These are phyloP conservation scores for Pseudomugil gertrudae DNA, from an alignment of 2,797 vertebrate genomes.

Conservation along the genomic window DNA sequence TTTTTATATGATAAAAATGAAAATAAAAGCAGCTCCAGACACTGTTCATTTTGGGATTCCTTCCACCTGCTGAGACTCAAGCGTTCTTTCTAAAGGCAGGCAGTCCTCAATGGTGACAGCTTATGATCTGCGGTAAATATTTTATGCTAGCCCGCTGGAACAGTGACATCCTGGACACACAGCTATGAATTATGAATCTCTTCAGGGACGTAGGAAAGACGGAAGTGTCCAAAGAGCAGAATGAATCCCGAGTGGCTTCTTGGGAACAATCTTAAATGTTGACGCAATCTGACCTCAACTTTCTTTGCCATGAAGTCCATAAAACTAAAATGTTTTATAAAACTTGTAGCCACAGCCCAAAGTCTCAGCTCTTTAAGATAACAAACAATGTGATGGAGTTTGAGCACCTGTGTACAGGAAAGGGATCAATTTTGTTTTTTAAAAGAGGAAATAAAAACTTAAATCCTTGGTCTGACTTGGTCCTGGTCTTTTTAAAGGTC, in stretches of 20 bases:
- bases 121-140: conserved; percentile 83
- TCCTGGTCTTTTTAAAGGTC: background rate
- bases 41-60: conserved; percentile 69
- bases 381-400: background rate
- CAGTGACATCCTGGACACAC: conserved; percentile 76
- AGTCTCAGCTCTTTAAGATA: background rate
- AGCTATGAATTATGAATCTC: conserved; percentile 83
- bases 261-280: conserved; percentile 57
- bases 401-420: background rate
- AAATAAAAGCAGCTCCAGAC: conserved; percentile 11
- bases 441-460: too few relatives aligned
- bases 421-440: too few relatives aligned
- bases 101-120: conserved; percentile 66
- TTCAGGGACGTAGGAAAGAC: conserved; percentile 53
- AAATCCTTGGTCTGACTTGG: background rate
- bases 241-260: conserved; percentile 72
- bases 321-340: conserved; percentile 28
- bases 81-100: conserved; percentile 65
- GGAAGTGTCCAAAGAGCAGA: conserved; percentile 71
- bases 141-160: conserved; percentile 76
- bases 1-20: conserved; percentile 56
- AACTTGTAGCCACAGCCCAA: background rate
- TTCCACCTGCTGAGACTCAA: conserved; percentile 46
- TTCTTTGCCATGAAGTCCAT: conserved; percentile 33
- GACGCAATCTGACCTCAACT: conserved; percentile 47